Base-by-base conservation (phyloP, 2,797 vertebrate genomes). In the Crax fasciolata region DNA sequence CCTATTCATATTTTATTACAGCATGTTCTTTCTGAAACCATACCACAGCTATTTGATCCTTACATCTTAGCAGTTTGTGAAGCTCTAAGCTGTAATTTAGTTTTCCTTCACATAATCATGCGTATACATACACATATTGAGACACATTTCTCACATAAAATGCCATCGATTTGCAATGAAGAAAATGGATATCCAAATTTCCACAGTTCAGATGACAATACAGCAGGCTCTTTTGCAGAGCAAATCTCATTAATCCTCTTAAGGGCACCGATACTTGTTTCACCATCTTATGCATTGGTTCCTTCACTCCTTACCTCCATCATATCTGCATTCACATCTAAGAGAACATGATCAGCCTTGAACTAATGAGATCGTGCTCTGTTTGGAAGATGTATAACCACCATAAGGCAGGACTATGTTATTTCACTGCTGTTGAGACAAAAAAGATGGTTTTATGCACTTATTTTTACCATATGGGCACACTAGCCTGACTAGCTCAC, bases 241-340 rank as follows among this genome's bases (percentile, higher is more conserved):
- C 5, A 77, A 43, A 85, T 27, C 63, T 63, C 72, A 30, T 20
- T 71, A 43, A 17, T 12, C 20, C 44, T 30, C 12, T 52, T 67
- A 58, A 21, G 27, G 32, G 12, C 10, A 70, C 10, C 1, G 1
- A 13, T 6, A 13, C 10, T 44, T 38, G 3, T 11, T 84, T 51
- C 6, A 0, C 15, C 49, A 32, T 5, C 57, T 51, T 21, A 11
- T 5, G 16, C 30, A 5, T 0, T 19, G 16, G 24, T 25, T 78
- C 51, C 35, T 55, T n/a, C 63, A 67, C 27, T 84, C 5, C 13
- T 71, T 16, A 6, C 19, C 27, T 27, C 32, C 49, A 23, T 67
- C 1, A 0, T 10, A 35, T 13, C 48, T 66, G 13, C 5, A 48
- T 48, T 19, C 10, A 21, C 21, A 32, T 14, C 5, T 2, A 46